Conservation (phyloP, 1,140 invertebrate genomes). For the Phenacoccus solenopsis region DNA sequence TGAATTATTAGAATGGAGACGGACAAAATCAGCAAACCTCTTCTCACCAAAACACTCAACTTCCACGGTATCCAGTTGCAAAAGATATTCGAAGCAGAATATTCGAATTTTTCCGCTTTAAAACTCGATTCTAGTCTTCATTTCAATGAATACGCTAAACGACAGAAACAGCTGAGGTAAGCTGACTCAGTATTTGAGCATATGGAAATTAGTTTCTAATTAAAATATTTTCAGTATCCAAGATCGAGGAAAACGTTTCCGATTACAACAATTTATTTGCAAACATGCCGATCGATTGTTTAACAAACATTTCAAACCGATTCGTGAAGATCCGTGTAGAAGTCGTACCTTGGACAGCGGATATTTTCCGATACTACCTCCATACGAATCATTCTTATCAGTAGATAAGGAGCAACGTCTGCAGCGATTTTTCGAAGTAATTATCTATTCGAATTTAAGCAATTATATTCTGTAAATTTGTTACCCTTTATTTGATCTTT, state of each 20-base stretch:
- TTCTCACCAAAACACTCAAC: background rate
- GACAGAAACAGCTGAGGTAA: conserved; percentile 9
- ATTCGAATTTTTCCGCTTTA: background rate
- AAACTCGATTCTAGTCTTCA: background rate
- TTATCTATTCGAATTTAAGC: conserved; percentile 21
- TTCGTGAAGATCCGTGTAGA: background rate
- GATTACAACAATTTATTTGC: conserved; percentile 67
- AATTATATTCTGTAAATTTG: background rate
- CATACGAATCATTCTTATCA: conserved; percentile 63
- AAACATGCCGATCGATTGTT: conserved; percentile 59
- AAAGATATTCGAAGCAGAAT: conserved; percentile 7
- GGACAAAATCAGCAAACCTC: background rate
- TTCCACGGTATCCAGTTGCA: background rate
- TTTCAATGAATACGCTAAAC: background rate
- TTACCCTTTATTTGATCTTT: conserved; percentile 29
- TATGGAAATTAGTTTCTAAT: background rate
- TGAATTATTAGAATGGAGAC: background rate
- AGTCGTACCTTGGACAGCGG: background rate
- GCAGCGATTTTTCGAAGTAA: conserved; percentile 67
- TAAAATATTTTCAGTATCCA: conserved; percentile 51
- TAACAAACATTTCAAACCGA: conserved; percentile 32
- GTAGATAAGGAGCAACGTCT: conserved; percentile 56
- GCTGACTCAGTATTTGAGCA: too few species aligned
- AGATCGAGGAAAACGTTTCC: conserved; percentile 65
- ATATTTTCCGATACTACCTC: conserved; percentile 63